phyloP scores from a whole-genome alignment of 2,888 invertebrate genomes.

The Coenonympha arcania region DNA sequence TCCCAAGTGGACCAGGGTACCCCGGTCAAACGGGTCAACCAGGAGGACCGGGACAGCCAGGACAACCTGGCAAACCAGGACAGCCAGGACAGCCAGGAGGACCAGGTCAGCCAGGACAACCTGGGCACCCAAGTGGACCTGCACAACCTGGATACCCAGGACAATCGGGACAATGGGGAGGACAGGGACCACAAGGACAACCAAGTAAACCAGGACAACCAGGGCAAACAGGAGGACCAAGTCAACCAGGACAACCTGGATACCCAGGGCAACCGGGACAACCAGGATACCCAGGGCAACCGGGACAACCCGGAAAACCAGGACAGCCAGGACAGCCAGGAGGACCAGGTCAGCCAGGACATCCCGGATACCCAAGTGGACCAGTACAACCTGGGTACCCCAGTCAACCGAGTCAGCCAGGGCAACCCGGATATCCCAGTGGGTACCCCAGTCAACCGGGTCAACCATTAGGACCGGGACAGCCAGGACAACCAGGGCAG shows the following conservation, averaged over 20 bases:
- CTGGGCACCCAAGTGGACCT: too few relatives aligned
- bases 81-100: constrained; percentile 28
- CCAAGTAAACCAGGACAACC: constrained; percentile 29
- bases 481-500: constrained; percentile 27
- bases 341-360: background rate
- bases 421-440: constrained; percentile 33
- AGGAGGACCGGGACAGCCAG: constrained; percentile 21
- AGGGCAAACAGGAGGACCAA: constrained; percentile 21
- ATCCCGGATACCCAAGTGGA: background rate
- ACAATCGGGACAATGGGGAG: constrained; percentile 19
- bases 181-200: constrained; percentile 23
- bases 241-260: constrained; percentile 24
- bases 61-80: constrained; percentile 27
- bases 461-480: constrained; percentile 25
- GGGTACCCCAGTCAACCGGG: constrained; percentile 23
- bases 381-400: constrained; percentile 23
- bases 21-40: constrained; percentile 18
- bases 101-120: constrained; percentile 28
- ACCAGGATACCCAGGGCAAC: constrained; percentile 23
- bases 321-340: constrained; percentile 20
- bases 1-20: constrained; percentile 22
- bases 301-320: constrained; percentile 21
- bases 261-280: constrained; percentile 28
- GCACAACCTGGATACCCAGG: constrained; percentile 26
- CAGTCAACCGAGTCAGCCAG: constrained; percentile 40